Conservation (phyloP, 2,113 vertebrate genomes). For the Podarcis muralis region DNA sequence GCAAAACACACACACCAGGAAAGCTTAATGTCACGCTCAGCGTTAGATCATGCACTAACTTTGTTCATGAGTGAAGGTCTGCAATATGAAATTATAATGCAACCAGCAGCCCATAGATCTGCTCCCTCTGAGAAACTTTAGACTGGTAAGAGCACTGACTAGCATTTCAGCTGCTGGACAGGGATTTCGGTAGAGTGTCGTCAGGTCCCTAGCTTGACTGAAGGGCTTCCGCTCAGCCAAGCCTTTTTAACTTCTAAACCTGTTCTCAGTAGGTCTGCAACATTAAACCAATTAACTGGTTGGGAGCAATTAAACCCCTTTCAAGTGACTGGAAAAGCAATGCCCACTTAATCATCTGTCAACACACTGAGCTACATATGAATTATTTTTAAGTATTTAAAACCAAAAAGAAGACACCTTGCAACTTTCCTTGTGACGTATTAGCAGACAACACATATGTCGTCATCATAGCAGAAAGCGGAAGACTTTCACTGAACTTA, state of each 20-base stretch:
- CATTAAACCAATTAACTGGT: background rate
- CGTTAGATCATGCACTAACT: background rate
- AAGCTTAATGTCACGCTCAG: background rate
- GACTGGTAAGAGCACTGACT: too few species aligned
- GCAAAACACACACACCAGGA: background rate
- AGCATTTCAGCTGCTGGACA: conserved; percentile 33
- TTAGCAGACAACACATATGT: background rate
- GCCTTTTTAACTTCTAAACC: background rate
- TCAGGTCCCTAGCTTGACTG: background rate
- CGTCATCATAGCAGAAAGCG: background rate
- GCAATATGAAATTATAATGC: background rate
- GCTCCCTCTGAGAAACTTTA: background rate
- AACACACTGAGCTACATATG: background rate
- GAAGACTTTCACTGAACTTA: background rate
- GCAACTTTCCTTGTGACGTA: background rate
- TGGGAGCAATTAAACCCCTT: background rate
- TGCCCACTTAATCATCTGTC: background rate
- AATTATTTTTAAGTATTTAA: background rate
- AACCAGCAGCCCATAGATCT: background rate
- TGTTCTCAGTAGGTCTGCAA: background rate
- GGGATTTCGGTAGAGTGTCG: background rate
- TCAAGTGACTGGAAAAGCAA: background rate
- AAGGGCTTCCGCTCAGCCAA: background rate
- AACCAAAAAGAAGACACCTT: background rate
- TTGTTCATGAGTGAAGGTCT: too few species aligned